Evolutionary conservation across 2,888 invertebrate species (phyloP).

Genomic region (Panorpa germanica): DNA sequence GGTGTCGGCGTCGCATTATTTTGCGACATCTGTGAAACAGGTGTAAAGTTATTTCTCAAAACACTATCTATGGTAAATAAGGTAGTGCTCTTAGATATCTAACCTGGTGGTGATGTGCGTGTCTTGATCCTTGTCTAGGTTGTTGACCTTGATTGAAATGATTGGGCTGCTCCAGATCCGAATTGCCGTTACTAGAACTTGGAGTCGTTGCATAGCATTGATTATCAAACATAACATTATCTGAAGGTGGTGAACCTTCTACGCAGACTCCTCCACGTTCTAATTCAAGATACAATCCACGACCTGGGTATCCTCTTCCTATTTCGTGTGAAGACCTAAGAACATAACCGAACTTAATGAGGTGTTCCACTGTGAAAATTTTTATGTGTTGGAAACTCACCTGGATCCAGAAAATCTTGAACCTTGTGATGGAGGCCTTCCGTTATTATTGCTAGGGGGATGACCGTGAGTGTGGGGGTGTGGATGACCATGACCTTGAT

Average conservation of each 20-base stretch:
- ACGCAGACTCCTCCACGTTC: conserved; percentile 41
- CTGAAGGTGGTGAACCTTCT: conserved; percentile 67
- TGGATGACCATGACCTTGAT: conserved; percentile 38
- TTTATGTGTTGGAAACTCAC: conserved; percentile 19
- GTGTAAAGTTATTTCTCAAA: conserved; percentile 2
- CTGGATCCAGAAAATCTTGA: conserved; percentile 42
- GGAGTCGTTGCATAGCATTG: conserved; percentile 91
- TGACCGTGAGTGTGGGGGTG: conserved; percentile 27
- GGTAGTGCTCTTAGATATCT: conserved; percentile 13
- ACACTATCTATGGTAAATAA: not conserved
- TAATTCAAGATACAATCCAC: conserved; percentile 61
- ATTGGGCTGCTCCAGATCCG: conserved; percentile 60
- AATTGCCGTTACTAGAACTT: conserved; percentile 83
- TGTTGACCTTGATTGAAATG: conserved; percentile 40
- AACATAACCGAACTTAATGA: conserved; percentile 8
- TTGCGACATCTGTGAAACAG: conserved; percentile 25
- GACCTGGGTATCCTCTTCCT: conserved; percentile 48
- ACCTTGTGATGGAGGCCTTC: conserved; percentile 40
- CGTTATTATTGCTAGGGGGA: conserved; percentile 35
- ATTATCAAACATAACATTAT: conserved; percentile 87
- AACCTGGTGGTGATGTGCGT: conserved; percentile 44
- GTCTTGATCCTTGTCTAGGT: conserved; percentile 25
- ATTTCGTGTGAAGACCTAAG: conserved; percentile 53
- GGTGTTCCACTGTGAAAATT: not conserved
- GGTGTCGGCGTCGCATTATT: conserved; percentile 56